phyloP scores from a whole-genome alignment of 1,140 invertebrate species.

The Potamilus streckersoni region DNA sequence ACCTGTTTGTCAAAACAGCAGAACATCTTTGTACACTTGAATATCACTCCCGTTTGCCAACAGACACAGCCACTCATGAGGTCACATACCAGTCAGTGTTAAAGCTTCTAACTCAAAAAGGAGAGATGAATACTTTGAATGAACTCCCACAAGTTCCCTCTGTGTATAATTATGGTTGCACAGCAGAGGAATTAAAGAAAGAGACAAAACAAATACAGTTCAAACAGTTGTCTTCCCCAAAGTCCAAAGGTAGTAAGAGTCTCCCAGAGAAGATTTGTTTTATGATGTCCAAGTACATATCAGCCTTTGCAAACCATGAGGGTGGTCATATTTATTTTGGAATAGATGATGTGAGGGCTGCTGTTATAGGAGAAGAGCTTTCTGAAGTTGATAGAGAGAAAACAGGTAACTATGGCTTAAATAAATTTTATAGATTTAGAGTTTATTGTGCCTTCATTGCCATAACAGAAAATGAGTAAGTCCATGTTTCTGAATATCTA shows the following conservation, averaged over 20 bases:
- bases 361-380: slow-evolving; percentile 47
- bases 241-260: slow-evolving; percentile 20
- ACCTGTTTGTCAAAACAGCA: slow-evolving; percentile 56
- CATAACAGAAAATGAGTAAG: no score
- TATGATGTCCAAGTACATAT: slow-evolving; percentile 48
- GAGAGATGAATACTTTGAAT: slow-evolving; percentile 27
- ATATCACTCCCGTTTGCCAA: slow-evolving; percentile 53
- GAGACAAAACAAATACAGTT: slow-evolving; percentile 61
- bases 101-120: slow-evolving; percentile 39
- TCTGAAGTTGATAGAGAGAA: slow-evolving; percentile 35
- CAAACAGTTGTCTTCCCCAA: slow-evolving; percentile 40
- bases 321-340: slow-evolving; percentile 61
- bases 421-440: not conserved
- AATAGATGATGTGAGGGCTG: slow-evolving; percentile 48
- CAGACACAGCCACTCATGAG: slow-evolving; percentile 56
- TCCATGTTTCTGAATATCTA: no score
- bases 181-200: slow-evolving; percentile 47
- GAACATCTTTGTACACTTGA: slow-evolving; percentile 54
- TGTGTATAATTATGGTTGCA: slow-evolving; percentile 39
- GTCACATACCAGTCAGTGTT: slow-evolving; percentile 51
- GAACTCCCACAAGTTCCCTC: slow-evolving; percentile 46
- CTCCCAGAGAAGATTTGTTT: slow-evolving; percentile 46
- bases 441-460: no score
- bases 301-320: slow-evolving; percentile 58
- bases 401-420: slow-evolving; percentile 26